Base-by-base conservation (phyloP, 1,140 invertebrate species). In the Bombus fervidus region DNA sequence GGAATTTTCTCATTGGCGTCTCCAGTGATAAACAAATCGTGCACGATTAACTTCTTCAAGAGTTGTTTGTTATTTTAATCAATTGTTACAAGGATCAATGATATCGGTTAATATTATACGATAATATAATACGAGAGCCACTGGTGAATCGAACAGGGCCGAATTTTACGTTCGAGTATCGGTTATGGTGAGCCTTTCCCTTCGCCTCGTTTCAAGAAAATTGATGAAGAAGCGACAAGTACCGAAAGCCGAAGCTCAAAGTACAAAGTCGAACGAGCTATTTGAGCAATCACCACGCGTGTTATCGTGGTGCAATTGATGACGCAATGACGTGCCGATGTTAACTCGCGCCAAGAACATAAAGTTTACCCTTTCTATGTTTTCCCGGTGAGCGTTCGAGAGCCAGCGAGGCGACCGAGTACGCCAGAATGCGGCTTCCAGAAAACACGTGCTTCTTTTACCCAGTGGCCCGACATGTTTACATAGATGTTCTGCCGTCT, bases 401-500 rank as follows among this genome's bases (percentile, higher is more conserved):
- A 66, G 47, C 81, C 37, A 41, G 31, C 53, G 25, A 47, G 75
- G 37, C 37, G 37, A 39, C 9, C 69, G 37, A 22, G 47, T 8
- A 53, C 18, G 3, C 34, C 69, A 31, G 41, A 31, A 73, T 47
- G 75, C 79, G 43, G 66, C 73, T 84, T 84, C 43, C 81, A 87
- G 77, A 89, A 89, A 89, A 87, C 89, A 87, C 81, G 78, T 85
- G 87, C 39, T 84, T 85, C 81, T 81, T 87, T 89, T 57, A 79
- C 68, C 31, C 88, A 64, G 88, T 87, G 68, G 85, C 41, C 81
- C 85, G 69, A 66, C 53, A 43, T 87, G 90, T 92, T 91, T 88
- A 71, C 90, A 87, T 88, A 89, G 87, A 91, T 87, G 86, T 88
- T 82, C 81, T 83, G 72, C n/a, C 78, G 62, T 83, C 57, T 91